Conservation (phyloP, 2,888 invertebrate species). For the Meganola albula region DNA sequence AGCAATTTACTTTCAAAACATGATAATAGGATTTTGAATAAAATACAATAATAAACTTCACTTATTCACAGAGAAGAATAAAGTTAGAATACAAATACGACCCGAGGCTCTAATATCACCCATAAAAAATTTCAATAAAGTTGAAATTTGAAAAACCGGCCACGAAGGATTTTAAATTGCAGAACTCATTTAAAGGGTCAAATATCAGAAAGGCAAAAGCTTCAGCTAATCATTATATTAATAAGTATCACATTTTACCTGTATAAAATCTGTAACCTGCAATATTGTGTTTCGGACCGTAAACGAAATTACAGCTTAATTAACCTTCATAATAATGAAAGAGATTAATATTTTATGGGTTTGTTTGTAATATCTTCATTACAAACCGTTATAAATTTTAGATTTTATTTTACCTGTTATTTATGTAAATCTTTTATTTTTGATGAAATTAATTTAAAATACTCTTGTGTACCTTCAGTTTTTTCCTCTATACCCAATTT, state of each 20-base stretch:
- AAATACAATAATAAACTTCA: too few relatives aligned
- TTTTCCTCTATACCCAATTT: too few relatives aligned
- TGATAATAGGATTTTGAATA: too few relatives aligned
- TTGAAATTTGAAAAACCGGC: slow-evolving; percentile 23
- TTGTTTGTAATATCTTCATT: not conserved
- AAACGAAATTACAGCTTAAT: slow-evolving; percentile 19
- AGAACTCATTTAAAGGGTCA: slow-evolving; percentile 24
- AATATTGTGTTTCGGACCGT: slow-evolving; percentile 9
- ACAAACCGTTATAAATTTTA: too few relatives aligned
- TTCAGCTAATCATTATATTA: slow-evolving; percentile 19
- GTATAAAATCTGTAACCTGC: slow-evolving; percentile 17
- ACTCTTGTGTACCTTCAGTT: too few relatives aligned
- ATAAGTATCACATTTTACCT: slow-evolving; percentile 9
- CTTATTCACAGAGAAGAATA: too few relatives aligned
- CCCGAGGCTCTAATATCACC: slow-evolving; percentile 22
- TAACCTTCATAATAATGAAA: slow-evolving; percentile 16
- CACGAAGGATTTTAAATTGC: slow-evolving; percentile 17
- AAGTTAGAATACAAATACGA: slow-evolving; percentile 27
- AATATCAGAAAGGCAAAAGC: slow-evolving; percentile 16
- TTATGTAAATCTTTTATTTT: too few relatives aligned
- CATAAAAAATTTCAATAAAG: slow-evolving; percentile 14
- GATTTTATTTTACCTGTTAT: too few relatives aligned
- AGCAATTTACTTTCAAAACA: too few relatives aligned
- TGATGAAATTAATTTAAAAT: too few relatives aligned
- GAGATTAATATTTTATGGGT: slow-evolving; percentile 13